Conservation (phyloP, 1,140 invertebrate genomes). For the Diachasmimorpha longicaudata region DNA sequence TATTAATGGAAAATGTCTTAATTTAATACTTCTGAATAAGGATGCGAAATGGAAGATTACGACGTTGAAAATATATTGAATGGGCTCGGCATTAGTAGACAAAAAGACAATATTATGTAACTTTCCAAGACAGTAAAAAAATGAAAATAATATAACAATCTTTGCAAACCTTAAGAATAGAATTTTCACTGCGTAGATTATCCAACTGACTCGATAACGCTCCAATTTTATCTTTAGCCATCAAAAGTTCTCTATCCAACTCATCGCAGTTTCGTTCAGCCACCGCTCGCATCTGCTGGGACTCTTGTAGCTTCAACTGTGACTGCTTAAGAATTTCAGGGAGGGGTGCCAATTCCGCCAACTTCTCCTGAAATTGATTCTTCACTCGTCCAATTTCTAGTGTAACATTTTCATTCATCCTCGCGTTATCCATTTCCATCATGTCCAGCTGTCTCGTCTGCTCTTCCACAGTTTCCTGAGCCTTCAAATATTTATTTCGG, state of each 20-base stretch:
- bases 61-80: no score
- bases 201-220: constrained; percentile 44
- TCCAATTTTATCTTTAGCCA: constrained; percentile 65
- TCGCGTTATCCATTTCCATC: constrained; percentile 76
- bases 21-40: no score
- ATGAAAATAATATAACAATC: not conserved
- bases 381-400: constrained; percentile 75
- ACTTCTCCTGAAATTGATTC: constrained; percentile 75
- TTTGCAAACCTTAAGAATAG: constrained; percentile 36
- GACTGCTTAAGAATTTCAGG: constrained; percentile 77
- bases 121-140: not conserved
- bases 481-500: constrained; percentile 71
- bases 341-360: constrained; percentile 74
- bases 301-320: constrained; percentile 74
- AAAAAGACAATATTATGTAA: no score
- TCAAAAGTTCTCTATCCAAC: constrained; percentile 65
- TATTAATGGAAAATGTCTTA: no score
- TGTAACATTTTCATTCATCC: constrained; percentile 78
- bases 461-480: constrained; percentile 77
- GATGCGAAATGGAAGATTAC: no score
- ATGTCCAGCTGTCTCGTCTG: constrained; percentile 74
- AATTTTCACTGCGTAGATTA: constrained; percentile 44
- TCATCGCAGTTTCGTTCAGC: constrained; percentile 70
- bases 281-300: constrained; percentile 69
- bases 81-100: no score